A percentile compares a stretch with the other conserved stretches of the same genome.
These are phyloP conservation scores for Sylvietta virens DNA, from an alignment of 2,113 vertebrate species.

Conservation along the genomic window DNA sequence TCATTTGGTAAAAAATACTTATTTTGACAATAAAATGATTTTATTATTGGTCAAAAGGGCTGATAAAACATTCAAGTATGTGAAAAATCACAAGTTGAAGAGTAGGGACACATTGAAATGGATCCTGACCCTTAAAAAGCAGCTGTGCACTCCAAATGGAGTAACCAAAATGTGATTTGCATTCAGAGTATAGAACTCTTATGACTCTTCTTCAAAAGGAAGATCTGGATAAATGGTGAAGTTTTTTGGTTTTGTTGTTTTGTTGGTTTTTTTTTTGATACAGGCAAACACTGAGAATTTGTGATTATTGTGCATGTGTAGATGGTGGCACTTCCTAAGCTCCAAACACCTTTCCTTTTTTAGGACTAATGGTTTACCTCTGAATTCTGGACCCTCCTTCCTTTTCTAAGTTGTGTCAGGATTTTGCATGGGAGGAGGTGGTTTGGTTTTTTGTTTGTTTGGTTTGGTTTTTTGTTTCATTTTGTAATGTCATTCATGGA, in stretches of 20 bases:
- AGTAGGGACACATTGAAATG: background rate
- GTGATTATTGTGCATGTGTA: background rate
- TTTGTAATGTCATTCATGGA: constrained; percentile 11
- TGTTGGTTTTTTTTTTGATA: background rate
- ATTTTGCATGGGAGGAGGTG: fast-evolving
- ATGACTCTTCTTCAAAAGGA: background rate
- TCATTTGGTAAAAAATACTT: constrained; percentile 43
- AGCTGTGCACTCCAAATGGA: background rate
- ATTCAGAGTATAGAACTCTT: background rate
- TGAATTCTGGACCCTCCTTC: background rate
- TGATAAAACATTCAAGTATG: background rate
- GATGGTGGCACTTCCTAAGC: background rate
- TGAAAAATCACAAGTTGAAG: background rate
- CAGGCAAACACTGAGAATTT: background rate
- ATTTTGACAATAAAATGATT: constrained; percentile 50
- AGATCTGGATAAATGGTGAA: background rate
- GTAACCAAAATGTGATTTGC: background rate
- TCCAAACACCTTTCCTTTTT: background rate
- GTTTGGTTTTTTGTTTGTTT: background rate
- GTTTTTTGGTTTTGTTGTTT: too few species aligned
- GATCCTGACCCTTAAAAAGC: background rate
- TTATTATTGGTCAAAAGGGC: constrained; percentile 41
- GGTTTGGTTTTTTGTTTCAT: background rate
- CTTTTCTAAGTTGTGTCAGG: background rate
- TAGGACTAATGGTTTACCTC: background rate